Base-by-base conservation (phyloP, 2,888 invertebrate genomes). In the Xestia sexstrigata region DNA sequence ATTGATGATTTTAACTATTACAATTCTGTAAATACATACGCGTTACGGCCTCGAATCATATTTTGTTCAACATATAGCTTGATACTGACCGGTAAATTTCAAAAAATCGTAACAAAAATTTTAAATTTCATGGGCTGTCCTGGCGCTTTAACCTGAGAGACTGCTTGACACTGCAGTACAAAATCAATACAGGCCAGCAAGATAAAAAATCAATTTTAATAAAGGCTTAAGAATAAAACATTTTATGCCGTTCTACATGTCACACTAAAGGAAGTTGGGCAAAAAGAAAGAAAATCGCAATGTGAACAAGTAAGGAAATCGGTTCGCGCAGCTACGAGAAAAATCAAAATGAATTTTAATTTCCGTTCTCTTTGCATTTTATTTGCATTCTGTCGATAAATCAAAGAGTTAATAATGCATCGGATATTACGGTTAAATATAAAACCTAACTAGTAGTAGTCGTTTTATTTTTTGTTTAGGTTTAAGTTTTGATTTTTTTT, bases 271-370 rank as follows among this genome's bases (percentile, higher is more conserved):
- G 45, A 67, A 55, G 45, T 52, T 55, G 13, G 8, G 15, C 2
- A 60, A 72, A 70, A 81, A 63, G 30, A 82, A 66, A 65, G 17
- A 60, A 73, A 66, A 23, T n/a, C 65, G 35, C 26, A 75, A 79
- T 68, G 20, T 39, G 70, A 73, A 55, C 66, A 26, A 73, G 52
- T 39, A 45, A 78, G 78, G 49, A 62, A 82, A 68, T 62, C 47
- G n/a, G 55, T 71, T 70, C 49, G 5, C 42, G n/a, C 23, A 62
- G 65, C 65, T 60, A n/a, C n/a, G 73, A 62, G 68, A 65, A 73
- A 85, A 82, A 60, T 63, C 20, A 30, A 70, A 81, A 71, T 63
- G 58, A 75, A 86, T 86, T 86, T 86, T 86, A 86, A 80, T 84
- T 80, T 84, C 87, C 87, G 84, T 58, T 81, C 67, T 66, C 55